Percentiles rank a stretch among this genome's conserved stretches.
Evolutionary conservation across 2,888 invertebrate genomes (phyloP).

Genomic region (Galerucella calmariensis): DNA sequence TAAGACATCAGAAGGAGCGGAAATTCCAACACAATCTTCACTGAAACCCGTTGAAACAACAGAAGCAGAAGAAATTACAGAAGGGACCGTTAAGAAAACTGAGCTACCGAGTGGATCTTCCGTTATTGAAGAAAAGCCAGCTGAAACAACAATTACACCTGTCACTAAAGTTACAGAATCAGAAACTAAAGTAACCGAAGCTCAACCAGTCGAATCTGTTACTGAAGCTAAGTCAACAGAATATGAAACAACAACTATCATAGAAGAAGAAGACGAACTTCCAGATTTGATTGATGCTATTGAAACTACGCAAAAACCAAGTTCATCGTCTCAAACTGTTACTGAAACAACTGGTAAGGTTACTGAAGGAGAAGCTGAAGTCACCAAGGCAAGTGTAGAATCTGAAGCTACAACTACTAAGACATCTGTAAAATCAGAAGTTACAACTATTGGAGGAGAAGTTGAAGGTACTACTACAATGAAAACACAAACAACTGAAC

Average conservation of each 20-base stretch:
- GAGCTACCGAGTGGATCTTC: conserved; percentile 32
- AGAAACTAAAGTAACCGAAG: conserved; percentile 16
- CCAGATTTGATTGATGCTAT: not conserved
- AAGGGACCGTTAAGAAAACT: conserved; percentile 27
- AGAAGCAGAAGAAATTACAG: conserved; percentile 7
- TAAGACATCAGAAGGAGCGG: conserved; percentile 15
- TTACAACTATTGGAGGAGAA: not conserved
- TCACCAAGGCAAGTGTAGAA: not conserved
- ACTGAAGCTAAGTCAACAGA: not conserved
- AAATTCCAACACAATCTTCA: no score
- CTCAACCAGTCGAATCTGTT: conserved; percentile 21
- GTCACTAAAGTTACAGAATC: conserved; percentile 26
- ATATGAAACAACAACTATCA: not conserved
- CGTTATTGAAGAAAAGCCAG: conserved; percentile 13
- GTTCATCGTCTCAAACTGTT: not conserved
- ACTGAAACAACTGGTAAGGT: not conserved
- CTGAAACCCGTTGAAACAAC: no score
- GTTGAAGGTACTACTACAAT: not conserved
- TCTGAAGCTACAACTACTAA: not conserved
- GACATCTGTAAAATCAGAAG: not conserved
- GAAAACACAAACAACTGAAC: not conserved
- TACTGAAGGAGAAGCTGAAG: not conserved
- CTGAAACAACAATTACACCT: conserved; percentile 3
- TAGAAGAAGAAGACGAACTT: not conserved
- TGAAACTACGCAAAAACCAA: conserved; percentile 1